Base-by-base conservation (phyloP, 1,140 invertebrate genomes). In the Orussus abietinus region DNA sequence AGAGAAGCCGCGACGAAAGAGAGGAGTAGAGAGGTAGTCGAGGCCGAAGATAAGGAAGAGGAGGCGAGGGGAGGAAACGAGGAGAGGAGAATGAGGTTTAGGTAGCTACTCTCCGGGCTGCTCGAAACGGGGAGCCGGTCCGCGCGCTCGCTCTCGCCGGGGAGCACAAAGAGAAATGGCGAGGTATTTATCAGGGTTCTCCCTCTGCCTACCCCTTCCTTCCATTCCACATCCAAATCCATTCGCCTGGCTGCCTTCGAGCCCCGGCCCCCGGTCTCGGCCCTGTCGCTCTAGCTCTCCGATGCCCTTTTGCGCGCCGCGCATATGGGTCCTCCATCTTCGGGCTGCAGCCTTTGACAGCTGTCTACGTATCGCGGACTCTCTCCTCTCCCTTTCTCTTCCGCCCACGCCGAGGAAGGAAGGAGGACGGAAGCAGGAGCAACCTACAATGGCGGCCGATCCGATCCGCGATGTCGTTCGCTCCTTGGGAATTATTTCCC, bases 121-220 rank as follows among this genome's bases (percentile, higher is more conserved):
- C 6, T 25, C n/a, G 22, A 25, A 25, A 25, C 31, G 3, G 5
- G 31, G 34, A 11, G 10, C 31, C 18, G 34, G 15, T 19, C 18
- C 18, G 34, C 21, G 34, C 21, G 17, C 21, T 15, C n/a, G 34
- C 34, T 36, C 34, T 70, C 67, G 66, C 69, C 64, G 62, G 64
- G 64, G 61, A 65, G 61, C 56, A 64, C 60, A 61, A 59, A 67
- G 64, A 67, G 64, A 67, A 67, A 67, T 67, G 59, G 64, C 57
- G 51, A 55, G 55, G 54, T 73, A 73, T 73, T 73, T 73, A 73
- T 73, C 70, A 71, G 68, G 60, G 65, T 56, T 55, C 43, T 47
- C 49, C 55, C 59, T 58, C 56, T 56, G 29, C 26, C 51, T 51
- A 40, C 38, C 40, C 39, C 34, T 47, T 47, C 36, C 47, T 39